These are phyloP conservation scores for Subanguina moxae DNA, from an alignment of 1,140 invertebrate species.

Conservation along the genomic window DNA sequence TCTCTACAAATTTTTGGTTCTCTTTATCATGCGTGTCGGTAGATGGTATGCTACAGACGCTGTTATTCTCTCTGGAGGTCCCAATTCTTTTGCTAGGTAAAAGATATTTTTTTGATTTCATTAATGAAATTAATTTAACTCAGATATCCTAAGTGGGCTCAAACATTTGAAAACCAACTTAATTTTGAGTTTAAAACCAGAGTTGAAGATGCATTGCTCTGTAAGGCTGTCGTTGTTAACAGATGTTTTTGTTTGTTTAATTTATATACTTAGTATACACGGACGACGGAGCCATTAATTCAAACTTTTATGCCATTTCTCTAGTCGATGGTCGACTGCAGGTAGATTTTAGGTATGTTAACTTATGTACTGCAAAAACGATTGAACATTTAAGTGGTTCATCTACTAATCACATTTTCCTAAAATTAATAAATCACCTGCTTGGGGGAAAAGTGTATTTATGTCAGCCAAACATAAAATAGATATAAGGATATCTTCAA, in stretches of 20 bases:
- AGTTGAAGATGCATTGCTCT: background rate
- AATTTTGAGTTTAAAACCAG: conserved; percentile 87
- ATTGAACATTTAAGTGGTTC: conserved; percentile 64
- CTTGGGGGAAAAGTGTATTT: no score
- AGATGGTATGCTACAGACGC: no score
- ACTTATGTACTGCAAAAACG: no score
- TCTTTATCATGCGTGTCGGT: no score
- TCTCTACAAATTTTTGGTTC: no score
- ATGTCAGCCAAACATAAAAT: no score
- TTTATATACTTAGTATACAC: conserved; percentile 83
- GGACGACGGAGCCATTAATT: conserved; percentile 82
- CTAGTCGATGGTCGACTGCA: conserved; percentile 82
- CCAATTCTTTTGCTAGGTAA: conserved; percentile 48
- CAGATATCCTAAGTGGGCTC: conserved; percentile 57
- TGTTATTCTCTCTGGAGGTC: conserved; percentile 41
- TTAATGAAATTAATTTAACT: conserved; percentile 15
- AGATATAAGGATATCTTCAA: no score
- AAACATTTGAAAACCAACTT: conserved; percentile 65
- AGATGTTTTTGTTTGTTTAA: no score
- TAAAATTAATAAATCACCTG: no score
- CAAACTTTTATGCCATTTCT: conserved; percentile 88
- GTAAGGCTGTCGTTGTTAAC: no score
- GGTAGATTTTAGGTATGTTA: conserved; percentile 75
- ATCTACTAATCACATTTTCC: conserved; percentile 83
- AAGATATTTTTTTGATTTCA: conserved; percentile 14